phyloP scores from a whole-genome alignment of 2,888 invertebrate genomes.

The Rotaria magnacalcarata region DNA sequence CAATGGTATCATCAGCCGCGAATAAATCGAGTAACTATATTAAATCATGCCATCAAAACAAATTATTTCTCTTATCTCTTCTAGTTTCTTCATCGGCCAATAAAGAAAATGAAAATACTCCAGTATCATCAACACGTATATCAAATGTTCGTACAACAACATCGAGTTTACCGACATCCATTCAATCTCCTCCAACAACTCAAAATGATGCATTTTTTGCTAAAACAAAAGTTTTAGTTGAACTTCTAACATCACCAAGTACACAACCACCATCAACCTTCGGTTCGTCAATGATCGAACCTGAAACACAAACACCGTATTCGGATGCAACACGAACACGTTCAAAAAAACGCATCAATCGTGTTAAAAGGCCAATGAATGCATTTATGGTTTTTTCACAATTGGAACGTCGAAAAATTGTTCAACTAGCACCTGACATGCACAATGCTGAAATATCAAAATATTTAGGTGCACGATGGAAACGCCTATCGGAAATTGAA shows the following conservation, averaged over 20 bases:
- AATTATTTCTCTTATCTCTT: background rate
- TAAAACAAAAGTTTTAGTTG: slow-evolving; percentile 26
- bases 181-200: background rate
- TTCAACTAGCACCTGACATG: slow-evolving; percentile 89
- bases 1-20: background rate
- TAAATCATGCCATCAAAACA: background rate
- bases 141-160: background rate
- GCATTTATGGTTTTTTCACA: slow-evolving; percentile 99
- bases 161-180: background rate
- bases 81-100: background rate
- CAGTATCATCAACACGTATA: background rate
- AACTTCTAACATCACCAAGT: slow-evolving; percentile 24
- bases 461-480: slow-evolving; percentile 66
- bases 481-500: slow-evolving; percentile 69
- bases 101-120: slow-evolving; percentile 37
- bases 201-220: slow-evolving; percentile 2
- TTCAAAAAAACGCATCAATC: slow-evolving; percentile 25
- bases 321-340: slow-evolving; percentile 32
- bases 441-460: slow-evolving; percentile 98
- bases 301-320: slow-evolving; percentile 10
- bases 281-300: background rate
- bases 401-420: slow-evolving; percentile 90
- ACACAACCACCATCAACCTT: slow-evolving; percentile 8
- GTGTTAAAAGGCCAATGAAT: slow-evolving; percentile 89
- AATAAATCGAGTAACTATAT: background rate